Evolutionary conservation across 2,888 invertebrate species (phyloP).

Genomic region (Drosophila suboccidentalis): DNA sequence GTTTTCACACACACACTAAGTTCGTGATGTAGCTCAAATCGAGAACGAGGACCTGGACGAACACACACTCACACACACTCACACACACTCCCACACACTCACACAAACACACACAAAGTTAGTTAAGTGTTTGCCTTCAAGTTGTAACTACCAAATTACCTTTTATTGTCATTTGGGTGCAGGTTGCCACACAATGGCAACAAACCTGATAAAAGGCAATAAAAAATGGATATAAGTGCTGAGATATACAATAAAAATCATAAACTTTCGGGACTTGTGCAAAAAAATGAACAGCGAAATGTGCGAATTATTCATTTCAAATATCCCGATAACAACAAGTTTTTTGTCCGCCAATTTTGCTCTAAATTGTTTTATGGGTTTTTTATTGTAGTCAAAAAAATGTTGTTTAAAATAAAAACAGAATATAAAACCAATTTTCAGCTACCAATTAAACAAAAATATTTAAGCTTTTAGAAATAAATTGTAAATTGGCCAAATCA

Average conservation of each 20-base stretch:
- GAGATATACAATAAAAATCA: conserved; percentile 14
- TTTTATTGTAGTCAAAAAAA: conserved; percentile 5
- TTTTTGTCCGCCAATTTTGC: conserved; percentile 15
- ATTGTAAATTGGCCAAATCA: no score
- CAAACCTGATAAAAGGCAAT: conserved; percentile 20
- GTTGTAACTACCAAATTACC: conserved; percentile 78
- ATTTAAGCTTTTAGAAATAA: neutral
- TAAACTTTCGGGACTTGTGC: conserved; percentile 14
- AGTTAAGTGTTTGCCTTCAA: conserved; percentile 76
- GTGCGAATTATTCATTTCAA: conserved; percentile 32
- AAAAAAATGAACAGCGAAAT: conserved; percentile 24
- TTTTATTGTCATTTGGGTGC: conserved; percentile 70
- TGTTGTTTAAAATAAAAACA: neutral
- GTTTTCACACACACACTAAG: conserved; percentile 48
- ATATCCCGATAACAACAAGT: conserved; percentile 18
- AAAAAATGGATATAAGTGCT: conserved; percentile 25
- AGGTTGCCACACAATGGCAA: conserved; percentile 58
- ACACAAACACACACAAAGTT: conserved; percentile 51
- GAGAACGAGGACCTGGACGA: conserved; percentile 27
- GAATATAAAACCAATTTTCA: conserved; percentile 5
- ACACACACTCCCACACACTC: conserved; percentile 18
- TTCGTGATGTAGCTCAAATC: conserved; percentile 33
- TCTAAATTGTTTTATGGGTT: conserved; percentile 2
- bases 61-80: conserved; percentile 20
- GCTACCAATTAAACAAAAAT: conserved; percentile 10